Evolutionary conservation across 2,113 vertebrate species (phyloP), one percentile per base, ranked within the genome.

Genomic region (Myxocyprinus asiaticus): DNA sequence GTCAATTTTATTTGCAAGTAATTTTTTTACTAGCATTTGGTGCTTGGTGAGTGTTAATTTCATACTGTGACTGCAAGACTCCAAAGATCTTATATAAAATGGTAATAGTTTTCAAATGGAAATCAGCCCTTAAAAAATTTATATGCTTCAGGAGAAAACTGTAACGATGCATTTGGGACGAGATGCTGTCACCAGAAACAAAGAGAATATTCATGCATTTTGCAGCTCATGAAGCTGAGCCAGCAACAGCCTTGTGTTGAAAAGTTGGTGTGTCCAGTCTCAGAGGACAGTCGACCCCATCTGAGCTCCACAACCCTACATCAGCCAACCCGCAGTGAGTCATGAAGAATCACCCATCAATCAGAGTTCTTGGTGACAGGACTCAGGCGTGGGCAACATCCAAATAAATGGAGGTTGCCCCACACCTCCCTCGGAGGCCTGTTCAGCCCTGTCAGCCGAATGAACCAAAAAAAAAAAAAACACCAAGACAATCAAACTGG

Each of bases 381-480:
- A 45, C 83, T 82, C 71, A 66, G 82, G 78, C 82, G 77, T 75
- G 81, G 67, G 55, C 81, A 82, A 79, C 68, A 61, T 83, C 47
- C 56, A 86, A 90, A 89, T 85, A 91, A 91, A 91, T 84, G 81
- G 87, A 88, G 89, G 88, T 86, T 78, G 88, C 65, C 65, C n/a
- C 70, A 61, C 17, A 75, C 67, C 72, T 84, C 78, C 77, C 72
- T 50, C 67, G 43, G 79, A 67, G 55, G 74, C 76, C 65, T 44
- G 51, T 81, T 66, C 70, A 79, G 81, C 81, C 80, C 66, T 77
- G 59, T 77, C 59, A 78, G 55, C 6, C 15, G 22, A 44, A 33
- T 3, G 4, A 11, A 4, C 79, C 76, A n/a, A 66, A 63, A 67
- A 77, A 62, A 14, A 15, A 44, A 63, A 65, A 70, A 86, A 78